Percentiles rank a stretch among this genome's conserved stretches.
These are phyloP conservation scores for Mobula birostris DNA, from an alignment of 2,113 vertebrate species.

Conservation along the genomic window DNA sequence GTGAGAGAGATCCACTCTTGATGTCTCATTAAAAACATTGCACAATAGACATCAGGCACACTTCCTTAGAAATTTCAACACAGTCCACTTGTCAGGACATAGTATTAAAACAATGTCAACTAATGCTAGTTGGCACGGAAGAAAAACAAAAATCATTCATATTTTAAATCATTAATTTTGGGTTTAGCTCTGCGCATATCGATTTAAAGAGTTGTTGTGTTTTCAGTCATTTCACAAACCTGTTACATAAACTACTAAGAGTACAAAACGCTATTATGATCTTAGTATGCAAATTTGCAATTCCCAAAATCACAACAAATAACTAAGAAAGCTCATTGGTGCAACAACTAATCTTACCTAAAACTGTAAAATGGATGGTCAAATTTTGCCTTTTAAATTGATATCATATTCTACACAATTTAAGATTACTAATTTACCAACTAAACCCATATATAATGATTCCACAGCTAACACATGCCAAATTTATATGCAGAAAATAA, in stretches of 20 bases:
- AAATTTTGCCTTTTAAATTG: neutral
- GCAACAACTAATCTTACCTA: neutral
- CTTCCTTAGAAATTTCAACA: neutral
- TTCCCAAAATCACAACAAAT: neutral
- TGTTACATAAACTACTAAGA: neutral
- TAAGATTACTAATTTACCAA: neutral
- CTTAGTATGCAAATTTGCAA: neutral
- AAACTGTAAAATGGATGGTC: neutral
- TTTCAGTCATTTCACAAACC: neutral
- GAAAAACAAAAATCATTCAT: neutral
- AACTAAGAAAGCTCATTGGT: neutral
- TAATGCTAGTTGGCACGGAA: neutral
- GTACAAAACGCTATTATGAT: neutral
- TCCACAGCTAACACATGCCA: neutral
- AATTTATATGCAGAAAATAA: neutral
- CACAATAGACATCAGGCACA: neutral
- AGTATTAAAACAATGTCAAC: neutral
- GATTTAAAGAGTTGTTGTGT: neutral
- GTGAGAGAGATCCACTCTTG: neutral
- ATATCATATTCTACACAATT: neutral
- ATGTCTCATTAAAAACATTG: neutral
- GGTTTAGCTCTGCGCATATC: neutral
- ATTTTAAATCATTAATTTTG: neutral
- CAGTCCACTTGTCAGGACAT: neutral
- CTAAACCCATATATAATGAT: neutral